phyloP scores from a whole-genome alignment of 2,888 invertebrate genomes.

The Tholera decimalis region DNA sequence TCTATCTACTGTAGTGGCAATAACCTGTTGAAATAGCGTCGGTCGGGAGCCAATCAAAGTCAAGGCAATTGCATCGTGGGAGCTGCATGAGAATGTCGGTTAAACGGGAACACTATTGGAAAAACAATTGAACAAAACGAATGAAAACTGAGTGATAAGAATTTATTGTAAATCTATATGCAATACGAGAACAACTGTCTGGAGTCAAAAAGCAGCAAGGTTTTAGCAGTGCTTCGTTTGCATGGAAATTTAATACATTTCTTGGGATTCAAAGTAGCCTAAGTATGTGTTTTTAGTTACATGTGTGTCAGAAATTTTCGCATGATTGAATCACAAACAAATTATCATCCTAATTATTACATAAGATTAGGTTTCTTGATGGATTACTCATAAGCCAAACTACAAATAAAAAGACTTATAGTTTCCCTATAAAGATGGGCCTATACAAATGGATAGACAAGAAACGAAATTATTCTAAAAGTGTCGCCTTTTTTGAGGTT shows the following conservation, averaged over 20 bases:
- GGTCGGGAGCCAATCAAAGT: slow-evolving; percentile 30
- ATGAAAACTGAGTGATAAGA: slow-evolving; percentile 17
- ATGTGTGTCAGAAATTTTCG: neutral
- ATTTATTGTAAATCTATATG: neutral
- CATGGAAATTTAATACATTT: no score
- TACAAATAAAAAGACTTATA: no score
- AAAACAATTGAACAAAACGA: slow-evolving; percentile 34
- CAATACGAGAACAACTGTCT: neutral
- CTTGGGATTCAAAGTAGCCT: no score
- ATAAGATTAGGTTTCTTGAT: neutral
- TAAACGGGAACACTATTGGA: slow-evolving; percentile 26
- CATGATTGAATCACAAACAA: no score
- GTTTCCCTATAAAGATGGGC: no score
- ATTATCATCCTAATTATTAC: no score
- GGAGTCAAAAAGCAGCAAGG: neutral
- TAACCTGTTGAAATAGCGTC: slow-evolving; percentile 1
- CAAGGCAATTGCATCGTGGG: slow-evolving; percentile 21
- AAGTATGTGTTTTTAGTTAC: no score
- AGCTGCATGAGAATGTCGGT: slow-evolving; percentile 24
- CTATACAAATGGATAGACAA: no score
- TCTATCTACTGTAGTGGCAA: slow-evolving; percentile 6
- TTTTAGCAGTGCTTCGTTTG: neutral
- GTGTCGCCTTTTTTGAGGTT: no score
- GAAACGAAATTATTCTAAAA: no score
- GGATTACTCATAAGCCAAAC: neutral